These are phyloP conservation scores for Cheilosia impressa DNA, from an alignment of 2,888 invertebrate genomes.

Conservation along the genomic window DNA sequence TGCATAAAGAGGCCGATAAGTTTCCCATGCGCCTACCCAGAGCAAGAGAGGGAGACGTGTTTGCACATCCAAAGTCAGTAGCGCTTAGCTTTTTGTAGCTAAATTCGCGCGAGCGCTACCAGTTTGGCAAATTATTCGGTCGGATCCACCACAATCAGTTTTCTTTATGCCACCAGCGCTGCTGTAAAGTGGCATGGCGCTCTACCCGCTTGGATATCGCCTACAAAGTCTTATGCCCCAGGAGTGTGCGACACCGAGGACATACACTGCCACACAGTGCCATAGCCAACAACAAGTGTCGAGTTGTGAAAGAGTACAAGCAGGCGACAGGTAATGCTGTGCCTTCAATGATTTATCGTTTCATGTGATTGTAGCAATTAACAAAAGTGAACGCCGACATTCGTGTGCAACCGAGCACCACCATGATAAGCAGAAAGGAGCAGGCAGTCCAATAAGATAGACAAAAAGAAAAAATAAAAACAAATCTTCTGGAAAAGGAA, in stretches of 20 bases:
- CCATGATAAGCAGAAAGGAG: slow-evolving; percentile 27
- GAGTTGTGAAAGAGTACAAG: slow-evolving; percentile 74
- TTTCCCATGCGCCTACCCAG: slow-evolving; percentile 43
- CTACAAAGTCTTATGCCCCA: slow-evolving; percentile 4
- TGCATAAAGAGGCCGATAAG: slow-evolving; percentile 71
- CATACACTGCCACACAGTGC: slow-evolving; percentile 47
- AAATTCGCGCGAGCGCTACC: slow-evolving; percentile 62
- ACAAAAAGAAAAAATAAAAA: slow-evolving; percentile 11
- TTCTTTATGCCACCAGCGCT: slow-evolving; percentile 54
- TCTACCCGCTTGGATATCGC: slow-evolving; percentile 26
- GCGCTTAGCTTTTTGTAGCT: slow-evolving; percentile 62
- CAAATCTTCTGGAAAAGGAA: slow-evolving; percentile 52
- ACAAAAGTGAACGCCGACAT: slow-evolving; percentile 75
- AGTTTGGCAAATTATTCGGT: slow-evolving; percentile 72
- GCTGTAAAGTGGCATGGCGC: background rate
- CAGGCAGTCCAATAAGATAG: background rate
- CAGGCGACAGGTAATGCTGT: slow-evolving; percentile 73
- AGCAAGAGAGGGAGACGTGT: slow-evolving; percentile 3
- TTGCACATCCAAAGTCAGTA: slow-evolving; percentile 46
- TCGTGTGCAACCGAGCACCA: slow-evolving; percentile 38
- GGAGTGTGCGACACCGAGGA: slow-evolving; percentile 56
- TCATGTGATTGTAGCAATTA: slow-evolving; percentile 75
- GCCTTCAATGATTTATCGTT: slow-evolving; percentile 74
- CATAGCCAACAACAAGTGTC: slow-evolving; percentile 64
- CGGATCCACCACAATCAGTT: slow-evolving; percentile 66